Percentiles rank a stretch among this genome's conserved stretches.
Conservation (phyloP, 2,797 vertebrate genomes). For the Oophaga sylvatica region DNA sequence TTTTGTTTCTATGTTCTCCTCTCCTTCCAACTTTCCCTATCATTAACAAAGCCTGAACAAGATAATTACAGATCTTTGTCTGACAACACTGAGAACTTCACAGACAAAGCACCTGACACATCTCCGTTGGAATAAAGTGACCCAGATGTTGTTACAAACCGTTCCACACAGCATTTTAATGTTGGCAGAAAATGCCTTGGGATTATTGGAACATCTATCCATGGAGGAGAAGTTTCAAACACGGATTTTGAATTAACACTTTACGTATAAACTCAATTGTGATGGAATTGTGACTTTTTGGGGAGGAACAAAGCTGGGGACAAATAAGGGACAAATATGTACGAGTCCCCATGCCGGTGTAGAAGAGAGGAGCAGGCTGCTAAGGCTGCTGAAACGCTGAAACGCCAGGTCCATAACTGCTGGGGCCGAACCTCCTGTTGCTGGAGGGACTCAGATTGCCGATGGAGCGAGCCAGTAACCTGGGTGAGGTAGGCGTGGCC, state of each 20-base stretch:
- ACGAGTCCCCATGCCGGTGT: too few relatives aligned
- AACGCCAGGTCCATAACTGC: too few relatives aligned
- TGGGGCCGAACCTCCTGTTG: too few relatives aligned
- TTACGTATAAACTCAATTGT: background rate
- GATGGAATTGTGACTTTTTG: background rate
- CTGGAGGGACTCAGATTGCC: too few relatives aligned
- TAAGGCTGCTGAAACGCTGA: too few relatives aligned
- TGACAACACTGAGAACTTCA: conserved; percentile 41
- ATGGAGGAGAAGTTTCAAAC: background rate
- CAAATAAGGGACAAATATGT: too few relatives aligned
- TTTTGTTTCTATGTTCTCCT: conserved; percentile 34
- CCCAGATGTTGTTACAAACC: conserved; percentile 14
- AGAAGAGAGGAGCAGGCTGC: too few relatives aligned
- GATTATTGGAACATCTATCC: background rate
- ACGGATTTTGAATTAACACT: background rate
- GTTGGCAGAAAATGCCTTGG: background rate
- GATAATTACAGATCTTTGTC: conserved; percentile 52
- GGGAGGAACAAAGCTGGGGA: too few relatives aligned
- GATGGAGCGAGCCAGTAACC: too few relatives aligned
- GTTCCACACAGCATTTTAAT: background rate
- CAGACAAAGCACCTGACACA: conserved; percentile 24
- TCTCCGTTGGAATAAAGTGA: background rate
- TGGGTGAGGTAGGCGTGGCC: too few relatives aligned
- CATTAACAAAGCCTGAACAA: conserved; percentile 45
- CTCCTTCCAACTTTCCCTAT: conserved; percentile 49